Percentiles rank a stretch among this genome's conserved stretches.
phyloP scores from a whole-genome alignment of 2,113 vertebrate species.

The Heterocephalus glaber region DNA sequence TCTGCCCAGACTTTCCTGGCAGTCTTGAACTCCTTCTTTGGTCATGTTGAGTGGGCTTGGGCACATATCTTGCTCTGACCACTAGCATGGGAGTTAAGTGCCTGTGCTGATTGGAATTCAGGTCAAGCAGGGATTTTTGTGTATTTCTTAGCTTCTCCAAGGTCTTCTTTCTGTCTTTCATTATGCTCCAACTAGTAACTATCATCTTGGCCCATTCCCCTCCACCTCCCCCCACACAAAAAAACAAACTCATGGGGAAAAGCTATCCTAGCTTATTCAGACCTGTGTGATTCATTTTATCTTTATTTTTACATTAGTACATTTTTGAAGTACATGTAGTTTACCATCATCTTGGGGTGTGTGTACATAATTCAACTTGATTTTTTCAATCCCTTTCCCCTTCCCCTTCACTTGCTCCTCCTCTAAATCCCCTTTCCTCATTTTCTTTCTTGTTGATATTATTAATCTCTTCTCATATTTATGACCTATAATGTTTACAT shows the following conservation, averaged over 20 bases:
- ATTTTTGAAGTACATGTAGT: not conserved
- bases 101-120: not conserved
- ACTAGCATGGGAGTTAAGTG: fast-evolving
- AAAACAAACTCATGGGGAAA: not conserved
- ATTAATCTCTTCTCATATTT: not conserved
- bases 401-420: not conserved
- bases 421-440: not conserved
- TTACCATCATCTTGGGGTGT: not conserved
- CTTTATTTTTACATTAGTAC: not conserved
- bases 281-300: not conserved
- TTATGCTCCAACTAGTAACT: not conserved
- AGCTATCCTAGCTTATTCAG: not conserved
- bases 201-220: not conserved
- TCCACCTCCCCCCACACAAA: too few species aligned
- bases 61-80: not conserved
- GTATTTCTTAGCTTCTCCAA: not conserved
- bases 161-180: not conserved
- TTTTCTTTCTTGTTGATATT: not conserved
- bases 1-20: not conserved
- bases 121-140: not conserved
- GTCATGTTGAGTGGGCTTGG: fast-evolving
- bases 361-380: fast-evolving
- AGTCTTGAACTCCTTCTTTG: too few species aligned
- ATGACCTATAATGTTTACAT: not conserved
- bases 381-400: too few species aligned